Evolutionary conservation across 2,797 vertebrate genomes (phyloP).

Genomic region (Myotis vivesi): DNA sequence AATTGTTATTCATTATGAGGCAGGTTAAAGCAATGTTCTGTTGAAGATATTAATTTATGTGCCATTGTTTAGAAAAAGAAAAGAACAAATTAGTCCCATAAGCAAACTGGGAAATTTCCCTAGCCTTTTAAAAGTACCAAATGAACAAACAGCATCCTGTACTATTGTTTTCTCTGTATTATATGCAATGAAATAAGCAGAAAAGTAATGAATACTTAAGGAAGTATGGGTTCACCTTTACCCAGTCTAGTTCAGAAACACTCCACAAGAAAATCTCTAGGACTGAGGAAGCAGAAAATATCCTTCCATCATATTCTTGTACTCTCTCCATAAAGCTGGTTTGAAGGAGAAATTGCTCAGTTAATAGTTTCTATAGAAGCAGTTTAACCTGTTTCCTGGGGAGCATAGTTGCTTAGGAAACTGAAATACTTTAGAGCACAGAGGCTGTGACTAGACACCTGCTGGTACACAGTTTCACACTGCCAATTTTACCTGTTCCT

Average conservation of each 20-base stretch:
- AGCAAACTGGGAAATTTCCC: slow-evolving; percentile 33
- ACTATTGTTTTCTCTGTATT: neutral
- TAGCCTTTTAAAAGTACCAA: neutral
- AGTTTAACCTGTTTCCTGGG: slow-evolving; percentile 72
- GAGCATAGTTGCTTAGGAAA: slow-evolving; percentile 76
- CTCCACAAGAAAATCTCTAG: slow-evolving; percentile 44
- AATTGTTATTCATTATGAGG: neutral
- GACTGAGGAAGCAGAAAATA: neutral
- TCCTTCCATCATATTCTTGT: slow-evolving; percentile 22
- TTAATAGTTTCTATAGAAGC: slow-evolving; percentile 73
- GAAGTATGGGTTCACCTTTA: neutral
- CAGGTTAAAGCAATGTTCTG: neutral
- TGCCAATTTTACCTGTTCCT: slow-evolving; percentile 59
- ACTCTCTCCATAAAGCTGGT: slow-evolving; percentile 48
- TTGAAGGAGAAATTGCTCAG: slow-evolving; percentile 60
- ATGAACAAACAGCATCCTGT: neutral
- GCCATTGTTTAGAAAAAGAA: slow-evolving; percentile 26
- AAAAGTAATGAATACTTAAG: slow-evolving; percentile 17
- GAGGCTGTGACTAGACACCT: slow-evolving; percentile 50
- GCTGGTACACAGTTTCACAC: neutral
- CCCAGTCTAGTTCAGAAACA: neutral
- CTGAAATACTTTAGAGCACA: slow-evolving; percentile 38
- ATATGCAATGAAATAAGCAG: slow-evolving; percentile 18
- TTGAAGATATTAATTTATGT: neutral
- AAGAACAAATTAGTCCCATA: slow-evolving; percentile 47